Conservation (phyloP, 2,113 vertebrate species). For the Cromileptes altivelis region DNA sequence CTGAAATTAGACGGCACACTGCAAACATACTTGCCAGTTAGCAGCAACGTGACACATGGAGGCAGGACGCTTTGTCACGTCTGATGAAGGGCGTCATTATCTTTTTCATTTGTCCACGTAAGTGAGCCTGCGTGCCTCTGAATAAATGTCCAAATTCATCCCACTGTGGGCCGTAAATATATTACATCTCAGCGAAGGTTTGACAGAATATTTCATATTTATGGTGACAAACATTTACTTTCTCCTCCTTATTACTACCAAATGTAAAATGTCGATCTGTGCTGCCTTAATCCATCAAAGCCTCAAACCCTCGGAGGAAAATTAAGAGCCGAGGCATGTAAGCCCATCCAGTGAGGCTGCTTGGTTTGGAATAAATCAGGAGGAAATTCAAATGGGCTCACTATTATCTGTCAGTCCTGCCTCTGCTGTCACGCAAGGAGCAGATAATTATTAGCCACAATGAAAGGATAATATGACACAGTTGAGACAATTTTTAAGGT, state of each 20-base stretch:
- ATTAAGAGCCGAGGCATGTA: slow-evolving; percentile 48
- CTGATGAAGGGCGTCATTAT: slow-evolving; percentile 51
- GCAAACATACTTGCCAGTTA: slow-evolving; percentile 20
- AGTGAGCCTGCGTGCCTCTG: slow-evolving; percentile 18
- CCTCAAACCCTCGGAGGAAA: slow-evolving; percentile 28
- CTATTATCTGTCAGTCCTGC: slow-evolving; percentile 50
- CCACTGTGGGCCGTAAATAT: not conserved
- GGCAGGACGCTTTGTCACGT: slow-evolving; percentile 10
- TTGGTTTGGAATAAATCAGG: slow-evolving; percentile 56
- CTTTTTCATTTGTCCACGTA: slow-evolving; percentile 30
- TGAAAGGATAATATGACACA: slow-evolving; percentile 16
- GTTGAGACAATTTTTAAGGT: slow-evolving; percentile 29
- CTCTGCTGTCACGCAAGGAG: slow-evolving; percentile 33
- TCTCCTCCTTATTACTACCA: slow-evolving; percentile 30
- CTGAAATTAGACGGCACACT: not conserved
- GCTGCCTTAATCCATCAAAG: slow-evolving; percentile 55
- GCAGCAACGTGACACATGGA: not conserved
- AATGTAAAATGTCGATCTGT: slow-evolving; percentile 52
- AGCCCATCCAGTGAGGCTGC: slow-evolving; percentile 35
- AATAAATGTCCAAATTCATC: slow-evolving; percentile 27
- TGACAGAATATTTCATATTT: slow-evolving; percentile 31
- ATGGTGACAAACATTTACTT: slow-evolving; percentile 25
- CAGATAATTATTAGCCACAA: slow-evolving; percentile 46
- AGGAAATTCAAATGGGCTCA: slow-evolving; percentile 40
- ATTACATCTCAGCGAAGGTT: not conserved